phyloP scores from a whole-genome alignment of 2,888 invertebrate species.

The Tenthredo notha region DNA sequence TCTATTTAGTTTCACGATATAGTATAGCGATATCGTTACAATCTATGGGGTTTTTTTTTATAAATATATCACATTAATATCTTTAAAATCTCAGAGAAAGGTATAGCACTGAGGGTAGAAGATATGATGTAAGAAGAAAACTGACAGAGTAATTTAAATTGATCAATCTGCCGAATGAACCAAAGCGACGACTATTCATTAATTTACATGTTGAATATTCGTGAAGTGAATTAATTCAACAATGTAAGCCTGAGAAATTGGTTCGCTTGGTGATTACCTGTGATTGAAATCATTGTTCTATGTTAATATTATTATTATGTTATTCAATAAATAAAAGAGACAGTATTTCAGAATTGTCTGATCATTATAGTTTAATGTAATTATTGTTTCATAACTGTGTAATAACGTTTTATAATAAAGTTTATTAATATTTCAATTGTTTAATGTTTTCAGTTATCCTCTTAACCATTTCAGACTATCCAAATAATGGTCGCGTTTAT shows the following conservation, averaged over 20 bases:
- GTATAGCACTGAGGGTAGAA: slow-evolving; percentile 4
- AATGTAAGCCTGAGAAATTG: neutral
- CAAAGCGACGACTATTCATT: neutral
- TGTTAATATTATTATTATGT: slow-evolving; percentile 18
- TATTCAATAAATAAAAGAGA: neutral
- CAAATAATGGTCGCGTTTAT: neutral
- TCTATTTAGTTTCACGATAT: neutral
- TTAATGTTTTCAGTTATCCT: neutral
- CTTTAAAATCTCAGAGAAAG: neutral
- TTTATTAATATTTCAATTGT: slow-evolving; percentile 26
- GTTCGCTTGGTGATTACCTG: slow-evolving; percentile 20
- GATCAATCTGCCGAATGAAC: neutral
- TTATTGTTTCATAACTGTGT: slow-evolving; percentile 37
- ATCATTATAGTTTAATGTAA: slow-evolving; percentile 17
- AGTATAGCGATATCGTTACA: neutral
- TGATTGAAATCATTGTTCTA: slow-evolving; percentile 39
- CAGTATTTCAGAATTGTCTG: slow-evolving; percentile 45
- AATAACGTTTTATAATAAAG: slow-evolving; percentile 50
- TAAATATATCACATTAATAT: neutral
- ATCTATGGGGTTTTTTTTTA: neutral
- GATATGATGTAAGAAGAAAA: neutral
- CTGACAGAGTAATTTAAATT: neutral
- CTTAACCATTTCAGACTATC: neutral
- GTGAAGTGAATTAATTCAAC: slow-evolving; percentile 18
- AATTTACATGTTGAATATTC: neutral